Percentiles rank a stretch among this genome's conserved stretches.
phyloP scores from a whole-genome alignment of 2,888 invertebrate genomes.

The Leuctra nigra region DNA sequence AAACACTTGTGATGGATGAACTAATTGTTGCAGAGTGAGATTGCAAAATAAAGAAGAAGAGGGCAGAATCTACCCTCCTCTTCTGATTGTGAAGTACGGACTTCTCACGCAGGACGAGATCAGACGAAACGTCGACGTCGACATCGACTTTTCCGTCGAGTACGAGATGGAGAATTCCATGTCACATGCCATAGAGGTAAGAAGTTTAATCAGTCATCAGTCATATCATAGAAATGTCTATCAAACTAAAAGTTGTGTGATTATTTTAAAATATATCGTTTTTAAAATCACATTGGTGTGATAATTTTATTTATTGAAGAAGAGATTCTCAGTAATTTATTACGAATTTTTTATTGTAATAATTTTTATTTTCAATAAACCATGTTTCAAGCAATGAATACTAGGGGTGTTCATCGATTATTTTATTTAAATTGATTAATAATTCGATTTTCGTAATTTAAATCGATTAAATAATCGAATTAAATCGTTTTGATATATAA shows the following conservation, averaged over 20 bases:
- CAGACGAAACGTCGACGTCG: slow-evolving; percentile 36
- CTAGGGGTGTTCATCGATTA: too few relatives aligned
- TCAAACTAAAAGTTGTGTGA: too few relatives aligned
- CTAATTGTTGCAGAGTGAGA: slow-evolving; percentile 37
- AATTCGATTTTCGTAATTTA: too few relatives aligned
- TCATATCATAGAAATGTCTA: too few relatives aligned
- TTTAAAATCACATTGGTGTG: neutral
- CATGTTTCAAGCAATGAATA: neutral
- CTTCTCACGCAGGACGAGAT: slow-evolving; percentile 43
- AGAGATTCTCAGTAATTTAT: neutral
- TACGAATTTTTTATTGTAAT: neutral
- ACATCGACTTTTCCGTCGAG: slow-evolving; percentile 39
- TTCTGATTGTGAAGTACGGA: slow-evolving; percentile 51
- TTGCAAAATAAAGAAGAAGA: slow-evolving; percentile 40
- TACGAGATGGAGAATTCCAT: slow-evolving; percentile 40
- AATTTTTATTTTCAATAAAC: neutral
- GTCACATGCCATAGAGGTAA: slow-evolving; percentile 41
- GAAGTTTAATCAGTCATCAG: slow-evolving; percentile 17
- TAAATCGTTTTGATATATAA: too few relatives aligned
- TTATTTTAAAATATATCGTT: too few relatives aligned
- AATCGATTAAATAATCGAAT: too few relatives aligned
- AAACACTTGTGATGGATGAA: slow-evolving; percentile 2
- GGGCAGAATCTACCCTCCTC: slow-evolving; percentile 55
- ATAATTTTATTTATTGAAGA: neutral
- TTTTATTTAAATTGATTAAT: too few relatives aligned